Base-by-base conservation (phyloP, 2,113 vertebrate species). In the Orycteropus afer region DNA sequence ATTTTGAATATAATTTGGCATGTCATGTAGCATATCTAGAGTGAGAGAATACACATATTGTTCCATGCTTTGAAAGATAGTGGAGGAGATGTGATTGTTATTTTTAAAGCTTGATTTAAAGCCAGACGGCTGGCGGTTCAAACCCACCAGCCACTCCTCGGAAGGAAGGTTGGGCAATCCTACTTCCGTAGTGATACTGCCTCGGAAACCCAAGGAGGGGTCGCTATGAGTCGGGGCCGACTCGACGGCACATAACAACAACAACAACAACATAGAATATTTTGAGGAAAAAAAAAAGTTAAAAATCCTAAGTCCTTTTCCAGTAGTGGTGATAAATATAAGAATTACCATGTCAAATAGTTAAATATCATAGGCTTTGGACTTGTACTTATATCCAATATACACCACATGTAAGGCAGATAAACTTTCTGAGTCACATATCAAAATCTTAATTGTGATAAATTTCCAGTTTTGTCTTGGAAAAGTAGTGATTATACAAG, bases 261-360 rank as follows among this genome's bases (percentile, higher is more conserved):
- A n/a, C n/a, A n/a, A n/a, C 73, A 13, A 74, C 9, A 7, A 10
- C 87, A 34, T 49, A 59, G 57, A 71, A 9, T 63, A 89, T 63
- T 65, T 63, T 76, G 20, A 83, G 63, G 27, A 45, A 92, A 94
- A 82, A 82, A 81, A n/a, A n/a, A n/a, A n/a, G n/a, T 57, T 59
- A 83, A 77, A 2, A 74, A 49, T 63, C 40, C 77, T 71, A 27
- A 84, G 49, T 84, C 71, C 12, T 65, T 53, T 92, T 84, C 27
- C 34, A 78, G 76, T 69, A 32, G 23, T 84, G 2, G 7, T 80
- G 3, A 34, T 53, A 80, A 83, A 82, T 91, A 37, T 79, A 81
- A 32, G 7, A 94, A 83, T 47, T 80, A 69, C 6, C 7, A 37
- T 23, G 8, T 2, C 76, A 73, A 61, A 42, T 59, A 57, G 29